Base-by-base conservation (phyloP, 2,888 invertebrate species). In the Scaptomyza polygonia region DNA sequence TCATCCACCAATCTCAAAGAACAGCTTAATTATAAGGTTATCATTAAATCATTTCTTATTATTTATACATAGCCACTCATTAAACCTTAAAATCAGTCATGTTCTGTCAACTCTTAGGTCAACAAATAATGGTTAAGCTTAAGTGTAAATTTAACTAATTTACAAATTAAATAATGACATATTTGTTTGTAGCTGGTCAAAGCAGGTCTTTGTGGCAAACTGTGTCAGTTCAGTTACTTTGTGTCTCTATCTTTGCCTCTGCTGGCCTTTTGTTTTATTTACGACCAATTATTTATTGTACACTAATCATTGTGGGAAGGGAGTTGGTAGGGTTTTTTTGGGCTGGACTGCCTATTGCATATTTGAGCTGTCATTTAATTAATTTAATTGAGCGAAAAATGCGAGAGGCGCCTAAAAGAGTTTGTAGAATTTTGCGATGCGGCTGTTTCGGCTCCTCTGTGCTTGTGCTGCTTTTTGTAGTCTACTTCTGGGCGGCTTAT, bases 361-460 rank as follows among this genome's bases (percentile, higher is more conserved):
- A 71, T 71, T 77, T 72, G 57, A 69, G 73, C 66, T 75, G 77
- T 67, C 72, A 75, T 79, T 84, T 72, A 70, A 74, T 84, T 82
- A 77, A 84, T 71, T 81, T 79, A 86, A 84, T 86, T 79, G 84
- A 83, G 80, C 80, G 72, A 73, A 72, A 77, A 77, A 79, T 84
- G 64, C 59, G 48, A 86, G 79, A 86, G 79, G 72, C 70, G 72
- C 66, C 73, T 77, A 67, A 72, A 81, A 79, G 69, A 73, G 77
- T 68, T 83, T 77, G 72, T 67, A 53, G 63, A 68, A 63, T 74
- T 65, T 36, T 36, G 52, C 61, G 44, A 36, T 29, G 29, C 29
- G 7, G 29, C 5, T 32, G 12, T 21, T 48, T 48, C 55, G n/a
- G 59, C 32, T 51, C 44, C 40, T 53, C 18, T 43, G 39, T 56